Percentiles rank a stretch among this genome's conserved stretches.
These are phyloP conservation scores for Maniola jurtina DNA, from an alignment of 1,140 invertebrate genomes.

Conservation along the genomic window DNA sequence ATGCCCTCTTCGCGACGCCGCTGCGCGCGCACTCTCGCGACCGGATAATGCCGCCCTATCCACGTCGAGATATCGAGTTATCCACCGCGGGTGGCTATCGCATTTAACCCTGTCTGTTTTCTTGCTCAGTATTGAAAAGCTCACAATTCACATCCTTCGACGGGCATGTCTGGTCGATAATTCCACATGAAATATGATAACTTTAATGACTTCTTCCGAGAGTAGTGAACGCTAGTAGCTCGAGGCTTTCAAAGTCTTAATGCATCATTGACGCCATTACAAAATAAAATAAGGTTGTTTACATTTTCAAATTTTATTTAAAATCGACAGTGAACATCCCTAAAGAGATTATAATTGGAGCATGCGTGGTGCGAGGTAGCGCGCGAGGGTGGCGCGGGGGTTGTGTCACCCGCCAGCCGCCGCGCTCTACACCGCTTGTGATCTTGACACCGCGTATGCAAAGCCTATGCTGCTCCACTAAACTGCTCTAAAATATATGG, in stretches of 20 bases:
- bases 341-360: slow-evolving; percentile 77
- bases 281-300: background rate
- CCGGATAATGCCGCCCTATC: slow-evolving; percentile 69
- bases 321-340: slow-evolving; percentile 73
- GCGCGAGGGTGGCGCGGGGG: slow-evolving; percentile 29
- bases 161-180: slow-evolving; percentile 4
- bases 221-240: background rate
- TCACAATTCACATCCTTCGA: slow-evolving; percentile 24
- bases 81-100: slow-evolving; percentile 48
- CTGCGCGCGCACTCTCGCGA: slow-evolving; percentile 65
- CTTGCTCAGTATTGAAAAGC: slow-evolving; percentile 37
- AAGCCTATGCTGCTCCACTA: slow-evolving; percentile 49
- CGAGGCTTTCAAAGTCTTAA: background rate
- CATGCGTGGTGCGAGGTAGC: slow-evolving; percentile 69
- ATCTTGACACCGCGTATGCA: slow-evolving; percentile 75
- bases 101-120: slow-evolving; percentile 52
- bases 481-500: slow-evolving; percentile 27
- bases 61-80: slow-evolving; percentile 71
- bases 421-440: slow-evolving; percentile 48
- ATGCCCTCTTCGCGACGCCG: slow-evolving; percentile 68
- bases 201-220: background rate
- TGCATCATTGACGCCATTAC: background rate
- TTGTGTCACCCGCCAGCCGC: slow-evolving; percentile 63
- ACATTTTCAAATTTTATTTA: slow-evolving; percentile 12
- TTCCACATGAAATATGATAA: slow-evolving; percentile 14